A percentile compares a stretch with the other conserved stretches of the same genome.
phyloP scores from a whole-genome alignment of 2,797 vertebrate genomes.

The Huso huso region DNA sequence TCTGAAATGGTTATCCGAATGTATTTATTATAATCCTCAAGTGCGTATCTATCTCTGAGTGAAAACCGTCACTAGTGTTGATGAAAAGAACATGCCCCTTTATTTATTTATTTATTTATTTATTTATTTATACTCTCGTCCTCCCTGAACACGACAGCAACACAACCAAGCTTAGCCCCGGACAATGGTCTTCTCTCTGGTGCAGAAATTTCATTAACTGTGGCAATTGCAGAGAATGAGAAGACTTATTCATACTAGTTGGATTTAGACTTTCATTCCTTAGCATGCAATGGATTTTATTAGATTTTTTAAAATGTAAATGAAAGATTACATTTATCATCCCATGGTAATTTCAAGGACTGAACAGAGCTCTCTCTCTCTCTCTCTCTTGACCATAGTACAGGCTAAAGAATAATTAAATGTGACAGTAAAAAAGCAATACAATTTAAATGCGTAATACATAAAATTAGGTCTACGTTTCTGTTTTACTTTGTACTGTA shows the following conservation, averaged over 20 bases:
- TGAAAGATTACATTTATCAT: not conserved
- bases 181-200: not conserved
- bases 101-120: too few relatives aligned
- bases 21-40: not conserved
- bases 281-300: not conserved
- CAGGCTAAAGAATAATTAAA: too few relatives aligned
- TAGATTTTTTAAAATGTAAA: not conserved
- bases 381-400: too few relatives aligned
- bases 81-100: not conserved
- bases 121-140: too few relatives aligned
- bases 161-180: not conserved
- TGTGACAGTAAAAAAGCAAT: too few relatives aligned
- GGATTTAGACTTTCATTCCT: not conserved
- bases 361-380: not conserved
- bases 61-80: not conserved
- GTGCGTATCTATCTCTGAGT: not conserved
- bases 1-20: not conserved
- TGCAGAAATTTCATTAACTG: not conserved
- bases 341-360: not conserved
- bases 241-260: not conserved
- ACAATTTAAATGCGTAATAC: too few relatives aligned
- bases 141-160: not conserved
- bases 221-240: not conserved
- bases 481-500: too few relatives aligned
- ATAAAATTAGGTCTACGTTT: too few relatives aligned